Base-by-base conservation (phyloP, 2,797 vertebrate species). In the Danio aesculapii region DNA sequence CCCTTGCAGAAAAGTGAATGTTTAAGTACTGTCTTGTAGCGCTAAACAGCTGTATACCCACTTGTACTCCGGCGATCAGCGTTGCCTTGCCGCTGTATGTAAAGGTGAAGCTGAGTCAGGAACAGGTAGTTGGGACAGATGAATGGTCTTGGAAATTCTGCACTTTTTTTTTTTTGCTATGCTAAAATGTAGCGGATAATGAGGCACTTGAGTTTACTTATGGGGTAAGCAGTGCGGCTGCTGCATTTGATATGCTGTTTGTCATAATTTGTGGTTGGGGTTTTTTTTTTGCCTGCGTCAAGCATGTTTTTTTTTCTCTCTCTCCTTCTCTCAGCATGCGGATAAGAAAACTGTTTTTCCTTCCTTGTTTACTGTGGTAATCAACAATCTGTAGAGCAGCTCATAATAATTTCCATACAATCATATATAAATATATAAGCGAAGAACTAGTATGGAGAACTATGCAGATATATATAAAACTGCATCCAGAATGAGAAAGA, bases 11-110 rank as follows among this genome's bases (percentile, higher is more conserved):
- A 77, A 75, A 76, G 75, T 66, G 75, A 70, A 66, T 82, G 84
- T 74, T 82, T 82, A 82, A 83, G 78, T 81, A 84, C 69, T 59
- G 73, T 81, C 19, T 83, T n/a, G 41, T 81, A 84, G 73, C 8
- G 30, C 19, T 50, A 66, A 86, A 72, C 76, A 84, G 72, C 81
- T 83, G 77, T 76, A 74, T 39, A 63, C 58, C 16, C 67, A 19
- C 70, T 77, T 66, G 17, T 55, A 78, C 73, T 14, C 11, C 57
- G 62, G 47, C 59, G 11, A 75, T 49, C 62, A 46, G 68, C 30
- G 58, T 44, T 75, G 66, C 59, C 13, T 30, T 49, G 43, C 19
- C 8, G 17, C 50, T 39, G 10, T 63, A 64, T 68, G 72, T 61
- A 41, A 52, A 72, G 76, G 58, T 46, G 19, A 43, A 83, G 77